These are phyloP conservation scores for Chiloscyllium plagiosum DNA, from an alignment of 2,113 vertebrate species.

Conservation along the genomic window DNA sequence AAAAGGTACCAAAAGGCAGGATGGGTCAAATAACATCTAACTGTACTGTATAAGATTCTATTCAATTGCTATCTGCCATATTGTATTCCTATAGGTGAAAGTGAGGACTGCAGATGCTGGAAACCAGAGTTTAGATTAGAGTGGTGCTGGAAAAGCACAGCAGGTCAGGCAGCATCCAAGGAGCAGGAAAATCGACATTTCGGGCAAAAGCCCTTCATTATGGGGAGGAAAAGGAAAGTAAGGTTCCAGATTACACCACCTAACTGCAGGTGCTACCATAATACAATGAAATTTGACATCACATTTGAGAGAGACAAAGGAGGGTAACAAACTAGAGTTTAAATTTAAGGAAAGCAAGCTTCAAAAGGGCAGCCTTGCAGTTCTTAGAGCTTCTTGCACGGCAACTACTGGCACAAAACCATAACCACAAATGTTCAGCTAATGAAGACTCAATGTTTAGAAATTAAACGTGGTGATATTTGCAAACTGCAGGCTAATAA, in stretches of 20 bases:
- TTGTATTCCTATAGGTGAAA: not conserved
- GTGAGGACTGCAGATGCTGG: no score
- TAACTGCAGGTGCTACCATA: not conserved
- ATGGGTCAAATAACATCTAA: not conserved
- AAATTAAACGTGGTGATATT: not conserved
- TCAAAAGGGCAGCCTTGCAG: not conserved
- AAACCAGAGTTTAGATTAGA: no score
- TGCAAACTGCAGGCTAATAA: not conserved
- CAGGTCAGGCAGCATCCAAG: no score
- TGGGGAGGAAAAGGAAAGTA: not conserved
- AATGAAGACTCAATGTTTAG: not conserved
- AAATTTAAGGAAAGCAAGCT: not conserved
- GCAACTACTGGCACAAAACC: not conserved
- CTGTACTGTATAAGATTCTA: not conserved
- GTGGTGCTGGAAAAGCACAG: no score
- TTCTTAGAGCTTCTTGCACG: not conserved
- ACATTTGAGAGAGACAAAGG: not conserved
- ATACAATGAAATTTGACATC: not conserved
- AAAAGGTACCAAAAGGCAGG: not conserved
- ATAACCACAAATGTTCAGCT: not conserved
- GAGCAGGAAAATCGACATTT: no score
- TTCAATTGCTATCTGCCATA: not conserved
- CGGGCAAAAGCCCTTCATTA: no score
- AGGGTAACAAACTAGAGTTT: not conserved
- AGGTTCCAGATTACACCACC: not conserved